These are phyloP conservation scores for Romanomermis culicivorax DNA, from an alignment of 2,888 invertebrate species.

Conservation along the genomic window DNA sequence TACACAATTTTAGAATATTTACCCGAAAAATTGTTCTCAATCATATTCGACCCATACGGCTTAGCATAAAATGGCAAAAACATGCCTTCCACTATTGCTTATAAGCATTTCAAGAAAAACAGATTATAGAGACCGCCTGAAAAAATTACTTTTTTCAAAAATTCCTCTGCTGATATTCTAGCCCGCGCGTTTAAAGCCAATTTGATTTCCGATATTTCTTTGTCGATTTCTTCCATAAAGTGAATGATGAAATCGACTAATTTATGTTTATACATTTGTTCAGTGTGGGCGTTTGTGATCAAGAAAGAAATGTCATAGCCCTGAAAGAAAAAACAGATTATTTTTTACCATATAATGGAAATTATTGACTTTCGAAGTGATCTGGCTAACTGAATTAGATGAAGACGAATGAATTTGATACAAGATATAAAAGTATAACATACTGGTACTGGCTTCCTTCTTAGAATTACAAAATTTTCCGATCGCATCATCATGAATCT, in stretches of 20 bases:
- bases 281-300: slow-evolving; percentile 94
- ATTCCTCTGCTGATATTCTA: slow-evolving; percentile 93
- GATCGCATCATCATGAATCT: slow-evolving; percentile 90
- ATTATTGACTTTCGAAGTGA: too few relatives aligned
- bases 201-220: slow-evolving; percentile 99
- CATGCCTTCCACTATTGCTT: too few relatives aligned
- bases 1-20: too few relatives aligned
- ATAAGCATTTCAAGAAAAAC: too few relatives aligned
- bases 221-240: slow-evolving; percentile 99
- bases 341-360: not conserved
- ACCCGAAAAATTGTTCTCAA: too few relatives aligned
- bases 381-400: too few relatives aligned
- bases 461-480: slow-evolving; percentile 82
- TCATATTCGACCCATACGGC: too few relatives aligned
- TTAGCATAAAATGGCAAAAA: too few relatives aligned
- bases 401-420: too few relatives aligned
- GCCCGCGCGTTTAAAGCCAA: slow-evolving; percentile 91
- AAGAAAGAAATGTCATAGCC: slow-evolving; percentile 97
- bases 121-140: too few relatives aligned
- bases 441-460: slow-evolving; percentile 76
- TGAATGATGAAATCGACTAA: slow-evolving; percentile 91
- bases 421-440: too few relatives aligned
- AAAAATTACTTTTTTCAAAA: slow-evolving; percentile 49
- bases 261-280: slow-evolving; percentile 99
- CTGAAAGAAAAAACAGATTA: slow-evolving; percentile 22